Evolutionary conservation across 2,888 invertebrate species (phyloP), one percentile per base, ranked within the genome.

Genomic region (Folsomia candida): DNA sequence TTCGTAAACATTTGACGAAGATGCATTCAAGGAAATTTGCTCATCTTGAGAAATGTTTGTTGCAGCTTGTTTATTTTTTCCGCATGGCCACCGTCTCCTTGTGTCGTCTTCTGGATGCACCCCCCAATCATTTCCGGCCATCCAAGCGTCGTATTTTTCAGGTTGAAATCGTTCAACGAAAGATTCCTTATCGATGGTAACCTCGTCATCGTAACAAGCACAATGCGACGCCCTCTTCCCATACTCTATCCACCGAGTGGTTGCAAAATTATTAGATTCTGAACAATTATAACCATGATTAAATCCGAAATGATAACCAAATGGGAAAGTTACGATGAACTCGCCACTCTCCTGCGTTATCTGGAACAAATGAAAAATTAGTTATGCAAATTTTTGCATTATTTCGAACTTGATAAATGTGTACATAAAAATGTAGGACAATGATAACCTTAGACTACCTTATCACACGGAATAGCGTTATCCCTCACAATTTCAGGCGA

Each of bases 281-380:
- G 99, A 99, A 83, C 97, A 92, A 83, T 99, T 99, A 82, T 96
- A 99, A 1, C 99, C 99, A 83, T 97, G 94, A 83, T 99, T 99
- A 82, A 97, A 99, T 0, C 99, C 92, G 74, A 97, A 94, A 84
- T 99, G 99, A 83, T 99, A 99, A 0, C 97, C 98, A 84, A 92
- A 97, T 0, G 99, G 99, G 83, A 99, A 99, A 0, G 99, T 99
- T 58, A 99, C 96, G 91, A 99, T 99, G 77, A 99, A 95, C 84
- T 99, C 97, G 0, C 97, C 97, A 2, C 90, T 87, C 82, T 94
- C 92, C 86, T 98, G 98, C 0, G 96, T 96, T 47, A 97, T 94
- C 90, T 91, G 61, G 18, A 14, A 14, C 14, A 14, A 14, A 37
- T 9, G 4, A 9, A 37, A 9, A 37, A 14, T 37, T 37, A 9